A percentile compares a stretch with the other conserved stretches of the same genome.
phyloP scores from a whole-genome alignment of 2,888 invertebrate species.

The Abrostola triplasia region DNA sequence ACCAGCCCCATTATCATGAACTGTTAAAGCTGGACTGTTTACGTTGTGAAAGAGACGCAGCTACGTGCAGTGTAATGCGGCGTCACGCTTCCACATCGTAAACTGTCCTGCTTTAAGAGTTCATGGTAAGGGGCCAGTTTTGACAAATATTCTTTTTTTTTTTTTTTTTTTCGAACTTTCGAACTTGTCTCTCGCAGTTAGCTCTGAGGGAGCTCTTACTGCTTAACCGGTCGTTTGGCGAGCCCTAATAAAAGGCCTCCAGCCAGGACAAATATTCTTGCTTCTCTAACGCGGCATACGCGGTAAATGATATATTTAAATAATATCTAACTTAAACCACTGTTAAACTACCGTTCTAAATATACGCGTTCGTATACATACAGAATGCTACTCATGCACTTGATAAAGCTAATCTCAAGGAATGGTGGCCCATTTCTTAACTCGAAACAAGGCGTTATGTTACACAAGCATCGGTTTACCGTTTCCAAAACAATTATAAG shows the following conservation, averaged over 20 bases:
- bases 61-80: not conserved
- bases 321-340: not conserved
- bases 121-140: not conserved
- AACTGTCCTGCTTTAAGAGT: too few relatives aligned
- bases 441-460: not conserved
- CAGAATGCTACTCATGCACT: not conserved
- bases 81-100: too few relatives aligned
- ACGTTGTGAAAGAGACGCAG: too few relatives aligned
- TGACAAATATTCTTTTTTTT: too few relatives aligned
- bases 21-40: too few relatives aligned
- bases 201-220: too few relatives aligned
- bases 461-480: not conserved
- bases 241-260: too few relatives aligned
- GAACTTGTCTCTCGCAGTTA: too few relatives aligned
- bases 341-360: not conserved
- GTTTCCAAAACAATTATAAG: slow-evolving; percentile 1
- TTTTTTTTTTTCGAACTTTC: too few relatives aligned
- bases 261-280: not conserved
- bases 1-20: too few relatives aligned
- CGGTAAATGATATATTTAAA: not conserved
- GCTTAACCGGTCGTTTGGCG: too few relatives aligned
- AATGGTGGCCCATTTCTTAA: slow-evolving; percentile 4
- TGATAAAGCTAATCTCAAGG: slow-evolving; percentile 2
- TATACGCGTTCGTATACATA: not conserved
- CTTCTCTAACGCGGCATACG: not conserved